Conservation (phyloP, 2,888 invertebrate species). For the Zaprionus obscuricornis region DNA sequence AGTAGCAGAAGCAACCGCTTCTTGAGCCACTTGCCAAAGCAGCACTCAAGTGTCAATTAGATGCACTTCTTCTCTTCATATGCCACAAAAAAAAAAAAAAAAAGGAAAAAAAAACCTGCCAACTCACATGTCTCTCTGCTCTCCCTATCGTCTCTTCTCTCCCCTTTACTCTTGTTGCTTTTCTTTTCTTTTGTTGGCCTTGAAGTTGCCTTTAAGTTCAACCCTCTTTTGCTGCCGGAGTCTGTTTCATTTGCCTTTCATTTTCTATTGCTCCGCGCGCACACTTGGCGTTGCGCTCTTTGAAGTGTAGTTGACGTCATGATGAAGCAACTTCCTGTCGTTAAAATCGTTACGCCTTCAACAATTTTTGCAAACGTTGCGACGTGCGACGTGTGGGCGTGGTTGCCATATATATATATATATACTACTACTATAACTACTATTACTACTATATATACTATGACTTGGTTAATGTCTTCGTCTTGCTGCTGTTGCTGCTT, state of each 20-base stretch:
- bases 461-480: conserved; percentile 36
- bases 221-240: conserved; percentile 36
- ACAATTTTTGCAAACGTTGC: conserved; percentile 49
- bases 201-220: conserved; percentile 40
- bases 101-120: conserved; percentile 18
- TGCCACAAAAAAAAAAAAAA: conserved; percentile 13
- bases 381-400: conserved; percentile 44
- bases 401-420: conserved; percentile 33
- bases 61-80: conserved; percentile 61
- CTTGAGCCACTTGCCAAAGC: conserved; percentile 57
- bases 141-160: background rate
- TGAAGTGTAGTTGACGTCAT: conserved; percentile 62
- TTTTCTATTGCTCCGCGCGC: background rate
- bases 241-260: background rate
- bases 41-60: conserved; percentile 72
- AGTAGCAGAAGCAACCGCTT: conserved; percentile 31
- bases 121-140: conserved; percentile 21
- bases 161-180: no score
- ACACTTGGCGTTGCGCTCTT: conserved; percentile 17
- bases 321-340: conserved; percentile 61
- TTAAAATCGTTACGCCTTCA: conserved; percentile 39
- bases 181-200: no score
- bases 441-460: no score
- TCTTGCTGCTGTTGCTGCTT: background rate
- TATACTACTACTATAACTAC: no score